Percentiles rank a stretch among this genome's conserved stretches.
Conservation (phyloP, 2,113 vertebrate species). For the Pycnonotus jocosus region DNA sequence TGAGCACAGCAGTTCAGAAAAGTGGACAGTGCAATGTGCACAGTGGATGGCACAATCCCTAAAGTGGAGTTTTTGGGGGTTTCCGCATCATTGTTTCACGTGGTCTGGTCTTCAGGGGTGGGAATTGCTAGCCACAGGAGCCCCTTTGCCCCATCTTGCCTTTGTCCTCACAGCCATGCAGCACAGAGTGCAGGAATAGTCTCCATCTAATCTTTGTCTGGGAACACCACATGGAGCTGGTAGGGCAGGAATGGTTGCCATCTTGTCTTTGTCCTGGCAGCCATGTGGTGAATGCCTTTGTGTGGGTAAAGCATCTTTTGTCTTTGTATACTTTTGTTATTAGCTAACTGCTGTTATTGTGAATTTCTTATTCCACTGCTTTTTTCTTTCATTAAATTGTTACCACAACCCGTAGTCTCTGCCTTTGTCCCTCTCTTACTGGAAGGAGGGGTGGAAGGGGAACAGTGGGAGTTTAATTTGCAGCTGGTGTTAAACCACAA, state of each 20-base stretch:
- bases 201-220: neutral
- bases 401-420: neutral
- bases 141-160: neutral
- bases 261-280: neutral
- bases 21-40: accelerated
- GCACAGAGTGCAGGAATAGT: neutral
- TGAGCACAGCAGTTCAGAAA: accelerated
- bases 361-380: neutral
- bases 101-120: neutral
- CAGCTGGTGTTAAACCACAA: neutral
- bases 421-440: neutral
- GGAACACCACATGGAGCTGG: neutral
- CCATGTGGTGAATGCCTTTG: neutral
- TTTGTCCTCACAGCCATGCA: neutral
- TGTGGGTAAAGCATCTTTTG: neutral
- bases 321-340: neutral
- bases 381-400: neutral
- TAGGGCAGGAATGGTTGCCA: accelerated
- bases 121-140: accelerated
- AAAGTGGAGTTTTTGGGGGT: neutral
- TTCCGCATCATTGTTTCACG: neutral
- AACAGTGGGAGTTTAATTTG: neutral
- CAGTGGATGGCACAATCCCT: too few relatives aligned
- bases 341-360: neutral
- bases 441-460: neutral